Base-by-base conservation (phyloP, 2,888 invertebrate species). In the Ophonus ardosiacus region DNA sequence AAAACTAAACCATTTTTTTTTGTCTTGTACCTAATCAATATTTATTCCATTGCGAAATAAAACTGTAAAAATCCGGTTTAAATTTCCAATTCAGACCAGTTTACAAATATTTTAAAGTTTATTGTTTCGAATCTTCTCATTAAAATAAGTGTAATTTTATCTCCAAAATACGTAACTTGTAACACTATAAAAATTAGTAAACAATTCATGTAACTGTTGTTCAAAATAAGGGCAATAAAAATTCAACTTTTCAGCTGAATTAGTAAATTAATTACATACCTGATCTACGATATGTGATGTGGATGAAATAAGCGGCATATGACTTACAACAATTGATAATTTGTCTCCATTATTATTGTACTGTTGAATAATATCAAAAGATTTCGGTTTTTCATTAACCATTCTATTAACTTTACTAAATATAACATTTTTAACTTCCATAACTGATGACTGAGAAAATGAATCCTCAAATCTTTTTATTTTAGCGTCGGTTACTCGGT, bases 391-490 rank as follows among this genome's bases (percentile, higher is more conserved):
- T 2, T 78, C 40, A 7, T 24, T 92, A 5, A 94, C 94, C 88
- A 96, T 93, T 86, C 93, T 93, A 89, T 96, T 96, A 0, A 96
- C 94, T 93, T 96, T 96, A 88, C 95, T 95, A 90, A 96, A 95
- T 57, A 94, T 93, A 59, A 96, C 90, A 89, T 95, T 94, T 76
- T 93, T 93, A 87, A 93, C 92, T 78, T 92, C 91, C 57, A 96
- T 92, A 0, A 95, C 91, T 87, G 94, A 93, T 1, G 95, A 93
- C 88, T 96, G 96, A 43, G 93, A 93, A 90, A 97, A 98, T 87
- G 95, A 94, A 87, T 94, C 92, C 85, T 95, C 93, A 90, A 97
- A 98, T 88, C 96, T 94, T 15, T 92, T 90, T 6, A 96, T 90
- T 91, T 97, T 97, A n/a, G 93, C 91, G 68, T 92, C 91, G 21